Evolutionary conservation across 1,140 invertebrate genomes (phyloP).

Genomic region (Lepeophtheirus salmonis): DNA sequence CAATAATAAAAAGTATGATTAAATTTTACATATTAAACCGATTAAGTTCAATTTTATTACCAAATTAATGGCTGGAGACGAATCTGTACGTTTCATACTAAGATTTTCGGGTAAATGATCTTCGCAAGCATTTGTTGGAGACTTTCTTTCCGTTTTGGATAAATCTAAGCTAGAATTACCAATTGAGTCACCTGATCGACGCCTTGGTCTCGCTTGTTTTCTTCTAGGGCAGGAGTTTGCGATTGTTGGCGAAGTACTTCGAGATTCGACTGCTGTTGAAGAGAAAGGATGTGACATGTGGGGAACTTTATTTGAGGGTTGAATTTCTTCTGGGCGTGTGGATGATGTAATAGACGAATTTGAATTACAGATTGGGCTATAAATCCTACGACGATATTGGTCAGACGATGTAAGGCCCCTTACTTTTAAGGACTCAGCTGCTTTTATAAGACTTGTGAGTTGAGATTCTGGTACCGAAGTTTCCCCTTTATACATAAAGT

Average conservation of each 20-base stretch:
- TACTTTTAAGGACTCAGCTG: conserved; percentile 28
- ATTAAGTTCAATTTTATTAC: neutral
- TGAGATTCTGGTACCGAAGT: conserved; percentile 66
- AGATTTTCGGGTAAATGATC: conserved; percentile 1
- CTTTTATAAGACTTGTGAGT: conserved; percentile 54
- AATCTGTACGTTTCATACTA: neutral
- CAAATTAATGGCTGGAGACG: conserved; percentile 5
- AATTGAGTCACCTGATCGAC: conserved; percentile 49
- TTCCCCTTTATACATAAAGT: conserved; percentile 81
- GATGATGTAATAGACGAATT: no score
- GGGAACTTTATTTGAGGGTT: no score
- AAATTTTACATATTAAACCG: neutral
- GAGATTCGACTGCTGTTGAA: no score
- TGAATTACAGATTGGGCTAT: no score
- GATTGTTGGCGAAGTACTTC: no score
- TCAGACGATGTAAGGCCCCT: conserved; percentile 53
- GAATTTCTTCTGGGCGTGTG: no score
- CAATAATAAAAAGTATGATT: neutral
- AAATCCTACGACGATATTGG: no score
- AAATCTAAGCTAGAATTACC: conserved; percentile 13
- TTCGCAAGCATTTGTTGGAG: neutral
- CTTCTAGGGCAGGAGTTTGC: neutral
- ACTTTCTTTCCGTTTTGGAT: neutral
- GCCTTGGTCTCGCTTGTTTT: conserved; percentile 47
- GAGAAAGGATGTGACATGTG: no score